These are phyloP conservation scores for Procambarus virginalis DNA, from an alignment of 1,140 invertebrate species.

Conservation along the genomic window DNA sequence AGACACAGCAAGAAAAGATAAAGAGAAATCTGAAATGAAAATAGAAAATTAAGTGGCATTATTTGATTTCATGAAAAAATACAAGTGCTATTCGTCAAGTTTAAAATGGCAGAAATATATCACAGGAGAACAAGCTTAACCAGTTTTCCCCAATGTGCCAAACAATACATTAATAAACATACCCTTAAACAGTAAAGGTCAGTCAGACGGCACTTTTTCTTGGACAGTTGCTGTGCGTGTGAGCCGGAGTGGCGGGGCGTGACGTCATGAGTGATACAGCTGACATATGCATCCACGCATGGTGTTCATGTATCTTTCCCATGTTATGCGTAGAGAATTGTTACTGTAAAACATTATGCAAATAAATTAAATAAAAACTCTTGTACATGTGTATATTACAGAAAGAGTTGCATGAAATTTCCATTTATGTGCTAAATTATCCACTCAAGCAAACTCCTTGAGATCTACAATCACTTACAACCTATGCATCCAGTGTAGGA, in stretches of 20 bases:
- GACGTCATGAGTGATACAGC: conserved; percentile 57
- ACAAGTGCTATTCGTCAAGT: too few species aligned
- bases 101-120: too few species aligned
- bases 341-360: conserved; percentile 3
- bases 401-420: too few species aligned
- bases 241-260: conserved; percentile 53
- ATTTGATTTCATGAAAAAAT: too few species aligned
- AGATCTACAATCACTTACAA: not conserved
- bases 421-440: too few species aligned
- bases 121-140: not conserved
- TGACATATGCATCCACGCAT: conserved; percentile 49
- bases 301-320: conserved; percentile 59
- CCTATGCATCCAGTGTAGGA: too few species aligned
- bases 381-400: not conserved
- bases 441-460: not conserved
- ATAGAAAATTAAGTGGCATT: too few species aligned
- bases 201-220: conserved; percentile 48
- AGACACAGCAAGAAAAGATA: not conserved
- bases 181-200: conserved; percentile 44
- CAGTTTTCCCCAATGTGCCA: not conserved
- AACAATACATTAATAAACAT: not conserved
- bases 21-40: too few species aligned
- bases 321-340: conserved; percentile 28
- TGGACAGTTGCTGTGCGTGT: conserved; percentile 52
- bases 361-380: not conserved